These are phyloP conservation scores for Temnothorax curvispinosus DNA, from an alignment of 1,140 invertebrate genomes.

Conservation along the genomic window DNA sequence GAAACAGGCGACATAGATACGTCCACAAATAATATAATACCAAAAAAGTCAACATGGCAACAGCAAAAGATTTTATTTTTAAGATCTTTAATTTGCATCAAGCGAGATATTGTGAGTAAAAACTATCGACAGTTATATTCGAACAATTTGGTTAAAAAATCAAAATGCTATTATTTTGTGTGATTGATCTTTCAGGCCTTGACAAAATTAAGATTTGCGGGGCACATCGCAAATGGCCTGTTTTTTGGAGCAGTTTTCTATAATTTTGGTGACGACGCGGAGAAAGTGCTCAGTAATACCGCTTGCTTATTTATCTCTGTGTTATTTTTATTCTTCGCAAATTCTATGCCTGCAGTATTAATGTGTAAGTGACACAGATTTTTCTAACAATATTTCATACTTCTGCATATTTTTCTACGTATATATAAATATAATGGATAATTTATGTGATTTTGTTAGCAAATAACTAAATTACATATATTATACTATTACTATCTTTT, in stretches of 20 bases:
- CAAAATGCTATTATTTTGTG: not conserved
- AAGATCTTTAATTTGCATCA: constrained; percentile 87
- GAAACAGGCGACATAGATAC: not conserved
- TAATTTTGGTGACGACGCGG: constrained; percentile 92
- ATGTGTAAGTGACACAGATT: constrained; percentile 89
- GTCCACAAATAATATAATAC: not conserved
- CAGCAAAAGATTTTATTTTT: constrained; percentile 88
- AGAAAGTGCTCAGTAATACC: constrained; percentile 91
- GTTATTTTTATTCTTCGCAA: constrained; percentile 94
- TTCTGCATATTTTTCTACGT: not conserved
- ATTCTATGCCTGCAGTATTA: constrained; percentile 95
- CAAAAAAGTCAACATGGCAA: constrained; percentile 83
- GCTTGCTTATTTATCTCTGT: constrained; percentile 94
- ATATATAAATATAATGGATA: not conserved
- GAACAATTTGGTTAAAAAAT: not conserved
- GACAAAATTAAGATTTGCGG: constrained; percentile 90
- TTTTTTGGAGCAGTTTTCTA: constrained; percentile 93
- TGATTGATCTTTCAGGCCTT: constrained; percentile 87
- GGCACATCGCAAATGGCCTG: constrained; percentile 91
- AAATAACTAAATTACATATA: not conserved
- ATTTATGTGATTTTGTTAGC: not conserved
- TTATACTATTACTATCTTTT: not conserved
- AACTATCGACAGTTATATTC: not conserved
- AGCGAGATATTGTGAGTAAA: constrained; percentile 87
- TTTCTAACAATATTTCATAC: not conserved